phyloP scores from a whole-genome alignment of 2,113 vertebrate genomes.

The Acanthochromis polyacanthus region DNA sequence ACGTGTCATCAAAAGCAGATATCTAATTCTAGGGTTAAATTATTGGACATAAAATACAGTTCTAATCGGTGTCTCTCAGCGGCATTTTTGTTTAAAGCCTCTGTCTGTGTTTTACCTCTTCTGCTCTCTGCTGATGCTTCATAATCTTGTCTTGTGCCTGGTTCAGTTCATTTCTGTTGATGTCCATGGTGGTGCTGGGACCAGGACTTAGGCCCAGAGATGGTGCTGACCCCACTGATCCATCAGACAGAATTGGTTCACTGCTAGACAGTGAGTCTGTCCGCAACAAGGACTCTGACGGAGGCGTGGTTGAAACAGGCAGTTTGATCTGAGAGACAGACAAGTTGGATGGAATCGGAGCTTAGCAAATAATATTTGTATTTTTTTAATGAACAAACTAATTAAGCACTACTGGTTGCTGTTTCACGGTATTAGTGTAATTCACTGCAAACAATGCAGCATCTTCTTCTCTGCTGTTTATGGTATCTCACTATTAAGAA shows the following conservation, averaged over 20 bases:
- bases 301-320: conserved; percentile 68
- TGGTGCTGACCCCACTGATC: conserved; percentile 80
- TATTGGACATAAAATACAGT: neutral
- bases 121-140: conserved; percentile 85
- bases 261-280: conserved; percentile 81
- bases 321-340: conserved; percentile 77
- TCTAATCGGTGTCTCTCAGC: neutral
- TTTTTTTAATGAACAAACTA: too few relatives aligned
- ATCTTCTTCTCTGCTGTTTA: neutral
- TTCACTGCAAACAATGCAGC: neutral
- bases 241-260: conserved; percentile 83
- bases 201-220: conserved; percentile 84
- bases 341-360: neutral
- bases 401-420: too few relatives aligned
- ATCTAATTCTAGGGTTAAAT: neutral
- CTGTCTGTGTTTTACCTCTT: conserved; percentile 79
- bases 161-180: conserved; percentile 81
- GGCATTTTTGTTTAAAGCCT: neutral
- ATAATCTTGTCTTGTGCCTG: conserved; percentile 88
- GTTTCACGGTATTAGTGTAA: neutral
- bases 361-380: too few relatives aligned
- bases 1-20: neutral
- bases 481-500: neutral
- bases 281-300: conserved; percentile 79
- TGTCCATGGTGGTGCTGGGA: conserved; percentile 78